phyloP scores from a whole-genome alignment of 2,113 vertebrate genomes.

The Poeciliopsis prolifica region DNA sequence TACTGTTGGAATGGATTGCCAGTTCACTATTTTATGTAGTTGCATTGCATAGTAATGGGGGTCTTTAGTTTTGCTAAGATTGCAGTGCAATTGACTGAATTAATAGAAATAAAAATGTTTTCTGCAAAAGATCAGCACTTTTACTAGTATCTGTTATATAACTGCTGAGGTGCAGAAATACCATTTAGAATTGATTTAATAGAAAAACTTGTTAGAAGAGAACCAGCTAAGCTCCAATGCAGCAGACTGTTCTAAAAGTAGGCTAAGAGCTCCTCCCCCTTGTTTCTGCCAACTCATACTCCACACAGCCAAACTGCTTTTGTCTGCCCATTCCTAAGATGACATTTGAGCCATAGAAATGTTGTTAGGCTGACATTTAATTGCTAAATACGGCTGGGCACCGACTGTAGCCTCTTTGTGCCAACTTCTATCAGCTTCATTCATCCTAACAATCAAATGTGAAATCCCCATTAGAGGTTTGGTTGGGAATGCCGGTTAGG shows the following conservation, averaged over 20 bases:
- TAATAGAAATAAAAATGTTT: neutral
- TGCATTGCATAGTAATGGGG: neutral
- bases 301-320: slow-evolving; percentile 5
- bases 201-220: slow-evolving; percentile 7
- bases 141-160: slow-evolving; percentile 1
- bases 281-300: slow-evolving; percentile 18
- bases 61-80: neutral
- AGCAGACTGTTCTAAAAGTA: slow-evolving; percentile 11
- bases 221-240: slow-evolving; percentile 14
- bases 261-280: slow-evolving; percentile 3
- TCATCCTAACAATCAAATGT: slow-evolving; percentile 40
- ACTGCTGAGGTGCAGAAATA: slow-evolving; percentile 12
- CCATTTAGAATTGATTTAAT: slow-evolving; percentile 5
- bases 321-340: slow-evolving; percentile 16
- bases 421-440: slow-evolving; percentile 27
- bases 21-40: neutral
- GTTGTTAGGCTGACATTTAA: slow-evolving; percentile 16
- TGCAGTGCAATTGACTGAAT: neutral
- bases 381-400: slow-evolving; percentile 25
- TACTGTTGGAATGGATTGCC: neutral
- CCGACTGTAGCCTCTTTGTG: slow-evolving; percentile 20
- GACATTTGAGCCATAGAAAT: slow-evolving; percentile 25
- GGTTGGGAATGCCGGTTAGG: slow-evolving; percentile 36
- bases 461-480: slow-evolving; percentile 36
- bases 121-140: neutral